Percentiles rank a stretch among this genome's conserved stretches.
phyloP scores from a whole-genome alignment of 2,797 vertebrate species.

The Eurystomus glaucurus region DNA sequence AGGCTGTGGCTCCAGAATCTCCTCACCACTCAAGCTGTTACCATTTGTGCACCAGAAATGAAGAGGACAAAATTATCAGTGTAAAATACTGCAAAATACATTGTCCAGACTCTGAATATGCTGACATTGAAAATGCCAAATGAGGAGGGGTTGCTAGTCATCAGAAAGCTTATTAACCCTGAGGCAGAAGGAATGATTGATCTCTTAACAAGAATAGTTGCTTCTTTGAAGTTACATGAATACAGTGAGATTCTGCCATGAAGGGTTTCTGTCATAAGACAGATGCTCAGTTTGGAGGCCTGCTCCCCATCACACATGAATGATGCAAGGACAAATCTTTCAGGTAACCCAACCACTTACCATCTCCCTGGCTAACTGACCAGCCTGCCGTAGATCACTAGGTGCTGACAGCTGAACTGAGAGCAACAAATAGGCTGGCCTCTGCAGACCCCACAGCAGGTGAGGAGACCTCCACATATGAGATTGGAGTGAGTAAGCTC shows the following conservation, averaged over 20 bases:
- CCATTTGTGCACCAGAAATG: background rate
- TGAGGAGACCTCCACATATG: accelerated
- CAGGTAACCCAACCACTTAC: background rate
- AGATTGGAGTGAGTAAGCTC: background rate
- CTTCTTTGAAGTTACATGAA: background rate
- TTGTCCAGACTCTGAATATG: background rate
- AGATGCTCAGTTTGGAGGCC: accelerated
- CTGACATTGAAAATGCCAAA: background rate
- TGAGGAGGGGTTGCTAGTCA: background rate
- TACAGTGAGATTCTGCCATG: accelerated
- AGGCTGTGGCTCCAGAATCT: background rate
- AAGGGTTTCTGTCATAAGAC: background rate
- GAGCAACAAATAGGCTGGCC: background rate
- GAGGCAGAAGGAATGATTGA: background rate
- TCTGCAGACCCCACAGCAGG: accelerated
- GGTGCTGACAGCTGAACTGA: background rate
- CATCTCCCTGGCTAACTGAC: background rate
- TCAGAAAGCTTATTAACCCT: background rate
- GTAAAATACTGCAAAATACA: background rate
- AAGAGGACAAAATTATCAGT: background rate
- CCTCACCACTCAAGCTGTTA: background rate
- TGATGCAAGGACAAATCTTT: background rate
- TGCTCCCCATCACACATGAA: background rate
- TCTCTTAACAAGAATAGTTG: background rate
- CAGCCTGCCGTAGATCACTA: background rate